phyloP scores from a whole-genome alignment of 1,140 invertebrate genomes.

The Sarcophaga bullata region DNA sequence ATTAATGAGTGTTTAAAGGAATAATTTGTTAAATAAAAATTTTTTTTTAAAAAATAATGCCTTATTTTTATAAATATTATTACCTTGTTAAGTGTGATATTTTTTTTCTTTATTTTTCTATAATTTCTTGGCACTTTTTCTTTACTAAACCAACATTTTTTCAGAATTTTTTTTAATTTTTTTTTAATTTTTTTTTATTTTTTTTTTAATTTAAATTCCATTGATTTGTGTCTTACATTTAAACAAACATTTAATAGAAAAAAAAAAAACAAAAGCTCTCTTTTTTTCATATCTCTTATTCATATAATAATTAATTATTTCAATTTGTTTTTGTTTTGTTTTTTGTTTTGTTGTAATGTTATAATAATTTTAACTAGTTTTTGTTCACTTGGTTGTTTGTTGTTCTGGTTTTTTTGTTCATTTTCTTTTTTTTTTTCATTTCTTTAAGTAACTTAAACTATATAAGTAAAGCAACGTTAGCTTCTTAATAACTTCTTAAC shows the following conservation, averaged over 20 bases:
- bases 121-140: background rate
- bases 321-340: too few species aligned
- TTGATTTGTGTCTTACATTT: background rate
- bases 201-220: background rate
- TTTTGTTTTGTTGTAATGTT: too few species aligned
- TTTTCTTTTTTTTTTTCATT: too few species aligned
- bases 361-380: too few species aligned
- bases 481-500: background rate
- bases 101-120: background rate
- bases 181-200: background rate
- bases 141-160: background rate
- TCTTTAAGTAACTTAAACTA: background rate
- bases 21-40: too few species aligned
- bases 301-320: background rate
- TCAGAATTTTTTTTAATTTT: background rate
- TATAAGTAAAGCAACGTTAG: background rate
- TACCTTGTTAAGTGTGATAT: too few species aligned
- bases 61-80: too few species aligned
- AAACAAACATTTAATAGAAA: slow-evolving; percentile 9
- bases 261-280: background rate
- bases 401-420: too few species aligned
- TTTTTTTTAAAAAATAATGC: too few species aligned
- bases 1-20: too few species aligned
- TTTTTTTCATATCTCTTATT: background rate
- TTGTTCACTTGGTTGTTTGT: too few species aligned